Conservation (phyloP, 1,140 invertebrate genomes). For the Bombus pascuorum region DNA sequence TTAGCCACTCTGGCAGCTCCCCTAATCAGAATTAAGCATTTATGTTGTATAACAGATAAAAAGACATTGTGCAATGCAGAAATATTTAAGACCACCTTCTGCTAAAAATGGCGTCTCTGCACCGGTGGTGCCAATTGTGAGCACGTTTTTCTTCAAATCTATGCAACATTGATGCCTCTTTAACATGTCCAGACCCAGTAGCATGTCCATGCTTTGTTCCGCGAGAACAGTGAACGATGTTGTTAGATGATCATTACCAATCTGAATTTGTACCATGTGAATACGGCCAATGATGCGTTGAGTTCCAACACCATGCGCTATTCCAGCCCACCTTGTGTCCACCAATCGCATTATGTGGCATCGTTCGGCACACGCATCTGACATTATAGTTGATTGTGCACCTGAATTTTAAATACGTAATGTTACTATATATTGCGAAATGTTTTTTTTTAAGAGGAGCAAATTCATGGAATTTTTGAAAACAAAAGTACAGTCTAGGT, state of each 20-base stretch:
- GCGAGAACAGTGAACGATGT: slow-evolving; percentile 99
- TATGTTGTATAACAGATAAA: not conserved
- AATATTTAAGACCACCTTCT: slow-evolving; percentile 84
- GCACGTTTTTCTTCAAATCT: slow-evolving; percentile 94
- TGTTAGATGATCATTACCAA: slow-evolving; percentile 95
- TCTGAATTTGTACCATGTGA: slow-evolving; percentile 98
- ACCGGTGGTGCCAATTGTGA: slow-evolving; percentile 97
- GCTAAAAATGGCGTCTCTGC: slow-evolving; percentile 95
- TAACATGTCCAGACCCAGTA: slow-evolving; percentile 98
- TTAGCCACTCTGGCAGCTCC: slow-evolving; percentile 82
- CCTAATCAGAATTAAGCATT: slow-evolving; percentile 59
- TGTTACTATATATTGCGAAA: no score
- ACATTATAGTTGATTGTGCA: slow-evolving; percentile 97
- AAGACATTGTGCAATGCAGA: not conserved
- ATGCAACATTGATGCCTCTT: slow-evolving; percentile 98
- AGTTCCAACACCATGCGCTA: slow-evolving; percentile 98
- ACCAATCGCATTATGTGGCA: slow-evolving; percentile 98
- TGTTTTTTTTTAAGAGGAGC: not conserved
- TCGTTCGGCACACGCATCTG: slow-evolving; percentile 93
- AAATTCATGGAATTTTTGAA: not conserved
- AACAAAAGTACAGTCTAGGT: not conserved
- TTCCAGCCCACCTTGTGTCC: slow-evolving; percentile 96
- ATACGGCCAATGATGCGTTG: slow-evolving; percentile 98
- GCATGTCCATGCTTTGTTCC: slow-evolving; percentile 99
- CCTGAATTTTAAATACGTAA: slow-evolving; percentile 80